These are phyloP conservation scores for Pogonophryne albipinna DNA, from an alignment of 2,797 vertebrate genomes.

Conservation along the genomic window DNA sequence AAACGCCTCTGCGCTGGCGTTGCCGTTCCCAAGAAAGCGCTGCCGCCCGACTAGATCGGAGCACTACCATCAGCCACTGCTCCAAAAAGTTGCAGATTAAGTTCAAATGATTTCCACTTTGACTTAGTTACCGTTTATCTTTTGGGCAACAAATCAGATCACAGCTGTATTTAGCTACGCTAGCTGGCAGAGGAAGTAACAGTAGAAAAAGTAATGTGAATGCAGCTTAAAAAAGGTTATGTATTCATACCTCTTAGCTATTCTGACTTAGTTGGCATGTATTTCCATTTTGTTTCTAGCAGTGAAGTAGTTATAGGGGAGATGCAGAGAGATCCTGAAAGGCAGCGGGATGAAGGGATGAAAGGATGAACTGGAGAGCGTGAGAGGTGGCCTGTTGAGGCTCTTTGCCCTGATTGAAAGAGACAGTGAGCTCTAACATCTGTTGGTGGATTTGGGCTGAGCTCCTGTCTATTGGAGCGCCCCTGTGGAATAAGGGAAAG, in stretches of 20 bases:
- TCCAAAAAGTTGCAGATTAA: no score
- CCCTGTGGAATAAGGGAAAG: conserved; percentile 71
- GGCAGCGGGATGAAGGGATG: conserved; percentile 38
- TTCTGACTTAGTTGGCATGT: conserved; percentile 33
- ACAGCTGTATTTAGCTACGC: no score
- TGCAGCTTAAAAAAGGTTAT: conserved; percentile 1
- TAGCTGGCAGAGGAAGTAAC: no score
- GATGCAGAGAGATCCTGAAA: conserved; percentile 27
- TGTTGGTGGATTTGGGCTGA: conserved; percentile 79
- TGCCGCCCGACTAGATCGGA: no score
- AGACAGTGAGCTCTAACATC: conserved; percentile 76
- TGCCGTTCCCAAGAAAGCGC: no score
- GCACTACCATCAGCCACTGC: no score
- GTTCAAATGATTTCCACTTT: no score
- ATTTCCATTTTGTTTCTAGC: conserved; percentile 29
- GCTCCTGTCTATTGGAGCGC: conserved; percentile 66
- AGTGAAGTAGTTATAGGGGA: conserved; percentile 5
- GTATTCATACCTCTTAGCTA: conserved; percentile 29
- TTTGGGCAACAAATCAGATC: no score
- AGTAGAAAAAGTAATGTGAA: no score
- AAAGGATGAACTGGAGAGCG: conserved; percentile 29
- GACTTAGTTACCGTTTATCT: no score
- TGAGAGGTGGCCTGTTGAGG: conserved; percentile 60
- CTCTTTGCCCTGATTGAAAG: conserved; percentile 71
- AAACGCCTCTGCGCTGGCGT: no score